Percentiles rank a stretch among this genome's conserved stretches.
These are phyloP conservation scores for Amiota communis DNA, from an alignment of 2,888 invertebrate species.

Conservation along the genomic window DNA sequence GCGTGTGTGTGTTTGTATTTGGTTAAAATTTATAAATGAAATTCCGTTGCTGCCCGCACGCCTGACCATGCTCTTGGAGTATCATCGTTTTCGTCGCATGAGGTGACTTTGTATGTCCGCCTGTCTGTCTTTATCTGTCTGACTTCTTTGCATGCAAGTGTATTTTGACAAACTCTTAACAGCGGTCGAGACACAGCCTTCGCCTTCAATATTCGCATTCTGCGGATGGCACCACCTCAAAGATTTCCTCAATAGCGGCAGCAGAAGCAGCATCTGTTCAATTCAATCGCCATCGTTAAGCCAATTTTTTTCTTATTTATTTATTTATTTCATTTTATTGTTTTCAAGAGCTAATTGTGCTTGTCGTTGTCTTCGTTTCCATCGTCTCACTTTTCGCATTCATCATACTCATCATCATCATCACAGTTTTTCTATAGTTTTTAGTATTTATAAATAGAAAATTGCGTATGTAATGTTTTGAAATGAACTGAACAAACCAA, in stretches of 20 bases:
- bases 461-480: constrained; percentile 67
- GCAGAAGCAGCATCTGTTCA: constrained; percentile 21
- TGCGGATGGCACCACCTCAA: constrained; percentile 3
- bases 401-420: background rate
- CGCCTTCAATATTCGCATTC: constrained; percentile 14
- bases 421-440: constrained; percentile 42
- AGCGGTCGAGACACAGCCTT: constrained; percentile 14
- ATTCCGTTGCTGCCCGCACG: too few species aligned
- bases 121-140: too few species aligned
- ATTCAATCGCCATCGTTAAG: constrained; percentile 14
- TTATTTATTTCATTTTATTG: too few species aligned
- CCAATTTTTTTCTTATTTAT: background rate
- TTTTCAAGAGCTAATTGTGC: constrained; percentile 23
- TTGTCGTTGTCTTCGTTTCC: background rate
- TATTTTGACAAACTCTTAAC: background rate
- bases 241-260: constrained; percentile 1
- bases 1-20: too few species aligned
- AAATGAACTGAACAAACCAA: background rate
- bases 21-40: too few species aligned
- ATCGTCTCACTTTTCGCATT: constrained; percentile 3
- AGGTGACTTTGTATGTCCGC: too few species aligned
- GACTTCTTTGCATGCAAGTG: background rate
- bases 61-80: too few species aligned
- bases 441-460: constrained; percentile 66
- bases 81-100: too few species aligned